Evolutionary conservation across 2,888 invertebrate species (phyloP).

Genomic region (Tenthredo mesomela): DNA sequence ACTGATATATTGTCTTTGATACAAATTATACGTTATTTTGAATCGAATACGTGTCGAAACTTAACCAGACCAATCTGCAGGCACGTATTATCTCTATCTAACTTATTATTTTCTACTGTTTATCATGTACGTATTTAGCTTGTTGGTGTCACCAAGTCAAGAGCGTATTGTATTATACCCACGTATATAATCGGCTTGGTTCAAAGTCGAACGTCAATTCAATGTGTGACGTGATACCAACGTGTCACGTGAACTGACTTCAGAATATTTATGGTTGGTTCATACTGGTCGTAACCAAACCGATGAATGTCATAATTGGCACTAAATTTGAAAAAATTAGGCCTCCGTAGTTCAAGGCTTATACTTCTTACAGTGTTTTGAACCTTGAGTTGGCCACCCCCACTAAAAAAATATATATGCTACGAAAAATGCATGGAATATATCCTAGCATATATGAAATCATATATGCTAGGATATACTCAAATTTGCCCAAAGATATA

Average conservation of each 20-base stretch:
- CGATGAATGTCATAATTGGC: neutral
- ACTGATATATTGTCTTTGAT: neutral
- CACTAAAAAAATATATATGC: no score
- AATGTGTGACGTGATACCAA: neutral
- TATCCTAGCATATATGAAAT: no score
- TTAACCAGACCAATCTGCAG: neutral
- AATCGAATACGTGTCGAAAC: neutral
- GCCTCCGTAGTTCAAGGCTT: no score
- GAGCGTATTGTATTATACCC: neutral
- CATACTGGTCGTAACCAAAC: neutral
- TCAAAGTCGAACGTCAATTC: neutral
- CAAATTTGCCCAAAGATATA: no score
- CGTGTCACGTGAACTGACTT: neutral
- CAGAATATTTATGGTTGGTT: neutral
- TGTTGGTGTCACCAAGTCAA: neutral
- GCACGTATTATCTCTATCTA: neutral
- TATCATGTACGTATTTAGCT: neutral
- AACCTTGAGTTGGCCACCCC: no score
- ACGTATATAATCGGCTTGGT: conserved; percentile 1
- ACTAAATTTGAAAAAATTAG: neutral
- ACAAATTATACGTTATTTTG: neutral
- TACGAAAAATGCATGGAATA: no score
- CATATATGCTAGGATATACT: no score
- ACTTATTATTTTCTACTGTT: neutral
- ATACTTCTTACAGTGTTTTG: neutral